Evolutionary conservation across 2,797 vertebrate genomes (phyloP), one percentile per base, ranked within the genome.

Genomic region (Anguilla marmorata): DNA sequence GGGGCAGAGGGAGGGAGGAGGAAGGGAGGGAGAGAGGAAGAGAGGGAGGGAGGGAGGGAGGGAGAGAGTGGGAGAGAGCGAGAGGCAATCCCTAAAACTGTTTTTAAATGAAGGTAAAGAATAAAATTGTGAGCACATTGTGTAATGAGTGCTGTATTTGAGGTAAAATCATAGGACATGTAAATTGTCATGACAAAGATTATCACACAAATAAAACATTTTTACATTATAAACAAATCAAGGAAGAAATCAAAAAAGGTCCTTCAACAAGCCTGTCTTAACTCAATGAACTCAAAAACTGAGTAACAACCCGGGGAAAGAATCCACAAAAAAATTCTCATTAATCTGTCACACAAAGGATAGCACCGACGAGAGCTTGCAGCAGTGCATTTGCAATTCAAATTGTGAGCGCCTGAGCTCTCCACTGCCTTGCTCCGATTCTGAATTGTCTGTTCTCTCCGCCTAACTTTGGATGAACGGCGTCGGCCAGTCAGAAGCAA

Each of bases 371-470:
- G 91, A 94, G 94, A 93, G 94, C 92, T 90, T 90, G 91, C 93
- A 92, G 93, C 93, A 94, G 91, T 93, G 90, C 90, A 95, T 95
- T 95, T 95, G 95, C 94, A 95, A 95, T 96, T 95, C 93, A 94
- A 93, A 95, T 94, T 76, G 92, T 90, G 84, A 48, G 85, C 54
- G 41, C 12, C 41, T 52, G 24, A 79, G 27, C 52, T 21, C 27
- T 80, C 87, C 54, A 6, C 79, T 66, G 79, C 85, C 85, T 72
- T 79, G 80, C n/a, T 48, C 12, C 30, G 72, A 85, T 37, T 50
- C 66, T 69, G 74, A 63, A 86, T 82, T 76, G 88, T 82, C 41
- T 82, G 58, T 63, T 11, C 63, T 60, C 37, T 85, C 58, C 50
- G 45, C 72, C 72, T 76, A 86, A 88, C 72, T 87, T 45, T 83